These are phyloP conservation scores for Phrynosoma blainvillii DNA, from an alignment of 2,113 vertebrate species.

Conservation along the genomic window DNA sequence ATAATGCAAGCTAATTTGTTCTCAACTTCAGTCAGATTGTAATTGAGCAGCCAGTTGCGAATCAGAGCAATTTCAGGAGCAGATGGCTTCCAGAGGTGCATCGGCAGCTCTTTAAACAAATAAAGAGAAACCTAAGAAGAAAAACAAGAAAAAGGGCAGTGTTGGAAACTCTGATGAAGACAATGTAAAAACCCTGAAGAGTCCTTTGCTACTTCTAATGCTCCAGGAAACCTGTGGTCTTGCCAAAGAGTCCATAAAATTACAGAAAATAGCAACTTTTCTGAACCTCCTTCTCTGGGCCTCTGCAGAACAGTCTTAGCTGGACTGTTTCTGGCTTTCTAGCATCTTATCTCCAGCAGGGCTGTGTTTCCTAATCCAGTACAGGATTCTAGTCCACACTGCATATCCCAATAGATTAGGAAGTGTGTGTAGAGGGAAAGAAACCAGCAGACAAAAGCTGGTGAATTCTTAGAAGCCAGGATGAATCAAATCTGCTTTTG, in stretches of 20 bases:
- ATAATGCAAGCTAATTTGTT: conserved; percentile 95
- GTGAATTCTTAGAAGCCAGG: background rate
- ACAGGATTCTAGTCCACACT: background rate
- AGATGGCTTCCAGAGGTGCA: conserved; percentile 88
- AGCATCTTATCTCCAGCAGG: background rate
- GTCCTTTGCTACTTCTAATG: background rate
- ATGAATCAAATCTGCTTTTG: background rate
- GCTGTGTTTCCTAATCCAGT: background rate
- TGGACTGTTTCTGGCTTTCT: background rate
- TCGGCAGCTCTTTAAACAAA: conserved; percentile 94
- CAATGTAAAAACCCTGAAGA: background rate
- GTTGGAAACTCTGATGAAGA: conserved; percentile 16
- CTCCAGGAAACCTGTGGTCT: background rate
- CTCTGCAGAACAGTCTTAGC: background rate
- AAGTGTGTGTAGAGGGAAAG: background rate
- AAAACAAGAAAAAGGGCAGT: conserved; percentile 25
- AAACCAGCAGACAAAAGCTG: background rate
- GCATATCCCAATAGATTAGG: background rate
- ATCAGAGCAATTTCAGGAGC: conserved; percentile 85
- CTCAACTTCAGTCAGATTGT: conserved; percentile 86
- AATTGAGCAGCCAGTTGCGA: conserved; percentile 89
- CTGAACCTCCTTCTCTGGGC: no score
- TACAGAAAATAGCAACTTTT: background rate
- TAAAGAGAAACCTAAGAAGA: conserved; percentile 89
- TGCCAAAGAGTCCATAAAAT: background rate